phyloP scores from a whole-genome alignment of 2,888 invertebrate species.

The Hirtodrosophila alboralis region DNA sequence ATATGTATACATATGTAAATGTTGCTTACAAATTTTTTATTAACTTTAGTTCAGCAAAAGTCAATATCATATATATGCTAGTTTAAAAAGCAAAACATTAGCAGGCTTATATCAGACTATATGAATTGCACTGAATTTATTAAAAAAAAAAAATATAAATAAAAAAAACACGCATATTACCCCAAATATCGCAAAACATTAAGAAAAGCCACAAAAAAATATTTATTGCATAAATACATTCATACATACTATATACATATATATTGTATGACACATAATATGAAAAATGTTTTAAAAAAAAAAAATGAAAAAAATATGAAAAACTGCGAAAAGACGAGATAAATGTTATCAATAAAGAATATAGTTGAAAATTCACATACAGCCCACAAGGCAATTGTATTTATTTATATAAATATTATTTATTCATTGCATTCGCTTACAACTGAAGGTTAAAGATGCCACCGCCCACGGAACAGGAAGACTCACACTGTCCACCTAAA shows the following conservation, averaged over 20 bases:
- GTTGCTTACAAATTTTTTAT: constrained; percentile 39
- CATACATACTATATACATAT: constrained; percentile 43
- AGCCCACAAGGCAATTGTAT: constrained; percentile 5
- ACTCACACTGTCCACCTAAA: constrained; percentile 4
- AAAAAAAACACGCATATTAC: constrained; percentile 53
- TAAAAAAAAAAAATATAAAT: too few relatives aligned
- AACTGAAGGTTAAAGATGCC: constrained; percentile 37
- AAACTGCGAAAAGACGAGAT: constrained; percentile 66
- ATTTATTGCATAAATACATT: constrained; percentile 63
- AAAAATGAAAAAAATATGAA: constrained; percentile 38
- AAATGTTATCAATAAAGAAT: constrained; percentile 81
- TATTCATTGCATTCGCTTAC: constrained; percentile 31
- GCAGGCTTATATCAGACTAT: constrained; percentile 49
- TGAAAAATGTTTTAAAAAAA: constrained; percentile 59
- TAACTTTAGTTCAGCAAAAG: constrained; percentile 47
- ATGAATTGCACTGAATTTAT: constrained; percentile 45
- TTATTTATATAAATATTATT: constrained; percentile 19
- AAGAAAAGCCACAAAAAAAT: constrained; percentile 45
- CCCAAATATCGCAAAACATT: constrained; percentile 43
- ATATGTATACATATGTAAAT: constrained; percentile 67
- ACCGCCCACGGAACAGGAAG: constrained; percentile 68
- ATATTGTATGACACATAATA: constrained; percentile 65
- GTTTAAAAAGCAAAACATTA: constrained; percentile 25
- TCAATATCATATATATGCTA: constrained; percentile 51
- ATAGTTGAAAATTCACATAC: constrained; percentile 77